Evolutionary conservation across 2,113 vertebrate genomes (phyloP), one percentile per base, ranked within the genome.

Genomic region (Crotalus helleri): DNA sequence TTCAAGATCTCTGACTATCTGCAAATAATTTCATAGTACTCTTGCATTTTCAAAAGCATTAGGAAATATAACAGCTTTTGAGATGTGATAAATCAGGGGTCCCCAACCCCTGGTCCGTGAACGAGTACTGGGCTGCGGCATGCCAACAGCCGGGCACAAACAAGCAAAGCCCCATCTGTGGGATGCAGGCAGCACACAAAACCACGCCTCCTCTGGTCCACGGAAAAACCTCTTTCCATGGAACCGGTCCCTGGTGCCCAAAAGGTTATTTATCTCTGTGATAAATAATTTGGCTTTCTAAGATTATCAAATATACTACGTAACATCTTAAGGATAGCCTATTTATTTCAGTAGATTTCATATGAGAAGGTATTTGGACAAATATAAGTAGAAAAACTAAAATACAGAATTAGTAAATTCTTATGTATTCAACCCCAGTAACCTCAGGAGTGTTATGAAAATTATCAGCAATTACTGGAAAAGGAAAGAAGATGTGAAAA

Each of bases 11-110:
- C 24, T 6, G 94, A 93, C 90, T 92, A 87, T 58, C 81, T 69
- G 57, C 90, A 89, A 85, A 21, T 93, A 94, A 92, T 95, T 96
- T 94, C 93, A 94, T 91, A 58, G 91, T 90, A 74, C 94, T 95
- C 94, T 92, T 90, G 92, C 51, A 94, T 90, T 44, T 91, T 95
- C 86, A 90, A 94, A 92, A 85, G 33, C 94, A 91, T n/a, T 87
- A 92, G 58, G 87, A 94, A 95, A 91, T 5, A 89, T 39, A 39
- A 10, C 94, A 85, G 91, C 92, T 94, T 87, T 5, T 19, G 90
- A 81, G n/a, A 93, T 74, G 85, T 88, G 87, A 94, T 92, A 90
- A 95, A 94, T 64, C 49, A 9, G 49, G 8, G 49, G 49, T 51
- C 49, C 49, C 7, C 49, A 51, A 9, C 8, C 8, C 8, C 49